Evolutionary conservation across 2,797 vertebrate genomes (phyloP), one percentile per base, ranked within the genome.

Genomic region (Chelon labrosus): DNA sequence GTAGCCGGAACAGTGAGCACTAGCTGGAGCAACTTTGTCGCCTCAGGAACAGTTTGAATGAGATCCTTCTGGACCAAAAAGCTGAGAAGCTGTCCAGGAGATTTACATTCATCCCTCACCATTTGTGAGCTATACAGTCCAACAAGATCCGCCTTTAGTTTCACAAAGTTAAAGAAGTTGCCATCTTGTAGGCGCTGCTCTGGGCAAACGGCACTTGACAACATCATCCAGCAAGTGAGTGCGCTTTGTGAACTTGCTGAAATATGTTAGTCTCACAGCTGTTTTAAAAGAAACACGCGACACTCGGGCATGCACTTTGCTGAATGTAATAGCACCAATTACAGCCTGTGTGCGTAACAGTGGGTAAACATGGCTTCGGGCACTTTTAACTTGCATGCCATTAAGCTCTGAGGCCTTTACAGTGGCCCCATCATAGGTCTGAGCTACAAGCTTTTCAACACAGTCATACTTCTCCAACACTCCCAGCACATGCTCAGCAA

Each of bases 331-430:
- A 84, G 57, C 42, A 77, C 65, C 1, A 81, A 50, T 65, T 84
- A 82, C 31, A 80, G 11, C 2, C 67, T 73, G 46, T 83, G 71
- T 53, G 66, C 41, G 1, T 68, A 71, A 25, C 65, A 79, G 65
- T 73, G 65, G 0, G 64, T 65, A 50, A 79, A 79, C 22, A 62
- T 75, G 10, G 60, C 64, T 5, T 78, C 56, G 0, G 68, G 64
- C 10, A 70, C 60, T 11, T 38, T 62, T 72, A 0, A 55, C 59
- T 20, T 63, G 61, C 53, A 73, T 50, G 8, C 52, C n/a, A 5
- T 76, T 75, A 54, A 81, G 74, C 16, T 85, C 62, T 51, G 59
- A 77, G 31, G 75, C 41, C 67, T 70, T 73, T 4, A 80, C 72
- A 11, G 75, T 3, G 0, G 60, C 65, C 1, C 50, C 54, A 2